Conservation (phyloP, 2,888 invertebrate species). For the Epistrophe grossulariae region DNA sequence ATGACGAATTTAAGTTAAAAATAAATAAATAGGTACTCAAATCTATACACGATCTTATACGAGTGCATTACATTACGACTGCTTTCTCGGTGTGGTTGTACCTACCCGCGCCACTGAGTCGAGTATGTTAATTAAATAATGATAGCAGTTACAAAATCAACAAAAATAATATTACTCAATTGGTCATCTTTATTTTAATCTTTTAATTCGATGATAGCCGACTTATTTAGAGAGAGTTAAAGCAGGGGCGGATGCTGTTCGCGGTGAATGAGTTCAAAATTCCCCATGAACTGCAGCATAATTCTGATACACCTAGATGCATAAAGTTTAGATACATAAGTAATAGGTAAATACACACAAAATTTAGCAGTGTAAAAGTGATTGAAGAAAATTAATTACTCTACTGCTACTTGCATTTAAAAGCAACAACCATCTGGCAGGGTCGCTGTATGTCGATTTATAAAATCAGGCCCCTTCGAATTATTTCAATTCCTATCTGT, state of each 20-base stretch:
- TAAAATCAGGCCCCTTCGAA: no score
- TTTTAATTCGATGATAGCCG: not conserved
- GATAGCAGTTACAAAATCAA: constrained; percentile 11
- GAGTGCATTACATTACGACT: not conserved
- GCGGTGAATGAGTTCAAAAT: no score
- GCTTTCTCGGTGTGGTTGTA: not conserved
- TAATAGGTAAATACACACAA: no score
- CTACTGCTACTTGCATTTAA: no score
- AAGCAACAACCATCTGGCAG: no score
- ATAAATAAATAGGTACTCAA: not conserved
- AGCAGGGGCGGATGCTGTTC: not conserved
- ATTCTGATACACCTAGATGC: no score
- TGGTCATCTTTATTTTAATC: constrained; percentile 15
- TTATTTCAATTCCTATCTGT: no score
- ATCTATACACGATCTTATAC: not conserved
- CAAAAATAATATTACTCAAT: not conserved
- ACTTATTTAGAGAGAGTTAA: not conserved
- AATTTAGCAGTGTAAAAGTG: no score
- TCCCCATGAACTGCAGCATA: no score
- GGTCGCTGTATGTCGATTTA: no score
- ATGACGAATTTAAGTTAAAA: not conserved
- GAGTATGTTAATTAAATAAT: constrained; percentile 2
- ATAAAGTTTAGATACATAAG: no score
- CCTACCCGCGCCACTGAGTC: not conserved
- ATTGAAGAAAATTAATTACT: no score